Conservation (phyloP, 2,797 vertebrate genomes). For the Sebastes variabilis region DNA sequence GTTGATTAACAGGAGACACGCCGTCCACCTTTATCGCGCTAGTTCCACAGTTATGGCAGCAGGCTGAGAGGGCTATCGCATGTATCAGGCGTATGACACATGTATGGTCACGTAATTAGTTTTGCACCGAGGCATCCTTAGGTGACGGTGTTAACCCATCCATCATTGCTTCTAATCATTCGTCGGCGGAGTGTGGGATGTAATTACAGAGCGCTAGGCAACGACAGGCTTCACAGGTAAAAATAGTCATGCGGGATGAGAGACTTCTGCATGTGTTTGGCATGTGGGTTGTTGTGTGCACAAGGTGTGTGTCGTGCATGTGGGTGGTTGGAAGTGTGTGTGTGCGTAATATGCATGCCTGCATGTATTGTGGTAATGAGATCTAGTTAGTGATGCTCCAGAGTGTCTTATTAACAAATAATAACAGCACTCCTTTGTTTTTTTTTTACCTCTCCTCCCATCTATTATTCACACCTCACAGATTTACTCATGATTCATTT, state of each 20-base stretch:
- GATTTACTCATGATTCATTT: slow-evolving; percentile 85
- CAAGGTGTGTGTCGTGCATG: slow-evolving; percentile 26
- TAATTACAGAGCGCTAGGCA: slow-evolving; percentile 79
- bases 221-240: slow-evolving; percentile 77
- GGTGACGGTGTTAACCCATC: slow-evolving; percentile 76
- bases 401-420: slow-evolving; percentile 86
- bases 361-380: slow-evolving; percentile 73
- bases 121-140: slow-evolving; percentile 64
- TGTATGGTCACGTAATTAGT: slow-evolving; percentile 72
- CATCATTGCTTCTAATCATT: slow-evolving; percentile 77
- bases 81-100: slow-evolving; percentile 71
- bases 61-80: slow-evolving; percentile 61
- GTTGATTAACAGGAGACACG: slow-evolving; percentile 62
- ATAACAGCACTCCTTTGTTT: slow-evolving; percentile 83
- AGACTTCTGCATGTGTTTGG: slow-evolving; percentile 61
- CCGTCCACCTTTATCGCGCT: slow-evolving; percentile 61
- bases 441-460: slow-evolving; percentile 73
- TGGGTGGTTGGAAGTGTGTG: slow-evolving; percentile 24
- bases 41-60: slow-evolving; percentile 47
- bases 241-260: slow-evolving; percentile 73
- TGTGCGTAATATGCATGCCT: slow-evolving; percentile 30
- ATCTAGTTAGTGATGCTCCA: slow-evolving; percentile 77
- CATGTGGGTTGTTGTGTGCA: slow-evolving; percentile 38
- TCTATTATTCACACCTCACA: slow-evolving; percentile 85
- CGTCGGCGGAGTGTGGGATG: slow-evolving; percentile 67